A percentile compares a stretch with the other conserved stretches of the same genome.
These are phyloP conservation scores for Catharus fuscescens DNA, from an alignment of 2,113 vertebrate genomes.

Conservation along the genomic window DNA sequence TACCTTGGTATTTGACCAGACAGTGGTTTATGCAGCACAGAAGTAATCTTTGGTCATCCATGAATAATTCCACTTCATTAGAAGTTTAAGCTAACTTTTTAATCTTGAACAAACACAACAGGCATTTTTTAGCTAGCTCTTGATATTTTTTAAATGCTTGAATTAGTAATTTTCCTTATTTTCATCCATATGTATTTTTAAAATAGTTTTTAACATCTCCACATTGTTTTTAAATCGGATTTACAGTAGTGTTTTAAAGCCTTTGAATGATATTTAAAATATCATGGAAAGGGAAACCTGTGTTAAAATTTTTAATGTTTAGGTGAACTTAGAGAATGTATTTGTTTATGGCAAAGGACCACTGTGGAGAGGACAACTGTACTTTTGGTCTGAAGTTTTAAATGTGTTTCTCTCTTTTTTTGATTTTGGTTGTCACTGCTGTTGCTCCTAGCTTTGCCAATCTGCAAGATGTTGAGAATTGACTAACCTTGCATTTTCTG, in stretches of 20 bases:
- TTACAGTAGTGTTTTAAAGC: neutral
- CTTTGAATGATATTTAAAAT: neutral
- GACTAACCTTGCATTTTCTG: constrained; percentile 4
- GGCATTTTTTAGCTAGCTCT: neutral
- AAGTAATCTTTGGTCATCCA: constrained; percentile 14
- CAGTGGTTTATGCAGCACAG: neutral
- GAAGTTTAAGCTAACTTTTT: neutral
- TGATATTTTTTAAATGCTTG: neutral
- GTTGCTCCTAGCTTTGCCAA: neutral
- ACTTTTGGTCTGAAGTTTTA: neutral
- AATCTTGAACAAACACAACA: neutral
- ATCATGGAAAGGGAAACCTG: neutral
- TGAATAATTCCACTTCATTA: constrained; percentile 1
- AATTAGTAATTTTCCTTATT: neutral
- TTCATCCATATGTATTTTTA: neutral
- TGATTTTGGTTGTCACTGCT: neutral
- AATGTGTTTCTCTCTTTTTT: neutral
- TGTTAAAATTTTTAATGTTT: neutral
- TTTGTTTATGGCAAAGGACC: neutral
- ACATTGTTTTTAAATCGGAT: neutral
- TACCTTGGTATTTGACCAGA: neutral
- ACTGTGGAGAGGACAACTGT: neutral
- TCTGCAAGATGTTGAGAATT: neutral
- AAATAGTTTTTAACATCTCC: neutral
- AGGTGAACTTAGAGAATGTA: neutral